Conservation (phyloP, 2,113 vertebrate species). For the Agapornis roseicollis region DNA sequence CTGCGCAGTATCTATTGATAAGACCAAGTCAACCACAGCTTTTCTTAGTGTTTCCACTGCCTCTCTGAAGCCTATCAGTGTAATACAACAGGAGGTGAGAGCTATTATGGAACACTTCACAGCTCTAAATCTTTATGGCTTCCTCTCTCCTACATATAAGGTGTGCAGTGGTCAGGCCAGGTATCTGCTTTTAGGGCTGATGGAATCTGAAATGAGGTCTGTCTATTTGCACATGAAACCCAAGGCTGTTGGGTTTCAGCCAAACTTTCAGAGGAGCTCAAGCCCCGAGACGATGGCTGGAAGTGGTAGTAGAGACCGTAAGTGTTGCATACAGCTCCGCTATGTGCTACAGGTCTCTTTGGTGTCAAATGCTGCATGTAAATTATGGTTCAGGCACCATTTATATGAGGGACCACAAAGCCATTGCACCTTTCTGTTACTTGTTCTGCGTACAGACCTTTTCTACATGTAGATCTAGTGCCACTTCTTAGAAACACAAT, state of each 20-base stretch:
- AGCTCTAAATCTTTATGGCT: neutral
- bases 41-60: conserved; percentile 41
- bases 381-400: neutral
- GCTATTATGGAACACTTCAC: neutral
- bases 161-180: neutral
- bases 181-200: neutral
- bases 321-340: neutral
- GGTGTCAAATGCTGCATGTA: neutral
- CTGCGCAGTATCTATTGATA: neutral
- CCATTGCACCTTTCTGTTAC: neutral
- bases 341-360: neutral
- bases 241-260: neutral
- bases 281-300: neutral
- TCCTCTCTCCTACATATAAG: neutral
- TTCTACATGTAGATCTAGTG: neutral
- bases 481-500: neutral
- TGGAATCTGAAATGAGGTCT: neutral
- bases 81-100: neutral
- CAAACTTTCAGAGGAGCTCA: neutral
- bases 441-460: neutral
- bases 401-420: neutral
- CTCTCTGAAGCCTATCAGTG: neutral
- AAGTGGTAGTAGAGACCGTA: rapidly evolving
- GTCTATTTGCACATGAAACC: neutral
- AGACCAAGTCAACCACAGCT: conserved; percentile 21